Base-by-base conservation (phyloP, 1,140 invertebrate genomes). In the Temnothorax nylanderi region DNA sequence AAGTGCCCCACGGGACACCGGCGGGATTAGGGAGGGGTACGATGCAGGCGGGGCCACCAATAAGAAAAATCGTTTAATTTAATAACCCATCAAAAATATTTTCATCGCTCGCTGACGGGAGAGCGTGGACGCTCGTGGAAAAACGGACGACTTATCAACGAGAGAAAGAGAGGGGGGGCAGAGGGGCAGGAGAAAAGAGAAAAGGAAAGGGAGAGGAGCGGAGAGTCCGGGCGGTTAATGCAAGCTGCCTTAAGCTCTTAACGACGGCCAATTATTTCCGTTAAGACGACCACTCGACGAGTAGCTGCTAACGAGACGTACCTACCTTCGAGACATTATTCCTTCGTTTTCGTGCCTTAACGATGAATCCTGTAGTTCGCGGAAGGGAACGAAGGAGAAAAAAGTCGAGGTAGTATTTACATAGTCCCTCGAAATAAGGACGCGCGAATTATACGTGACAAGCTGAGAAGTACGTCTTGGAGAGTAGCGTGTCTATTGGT, bases 1-100 rank as follows among this genome's bases (percentile, higher is more conserved):
- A 94, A 94, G 93, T 93, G 93, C 91, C 93, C 92, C 93, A 91
- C 80, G 93, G 93, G 93, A 94, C 88, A 65, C 84, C 34, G 60
- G 60, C 5, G 37, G 54, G 74, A 85, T 85, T 58, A 58, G 62
- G 41, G 65, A 32, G 82, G 60, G 32, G 18, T 41, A 26, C 44
- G 71, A 87, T 78, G 72, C 85, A 71, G 81, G 69, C 86, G 69
- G 64, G 34, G 71, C 80, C 62, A 75, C 82, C 91, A 91, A 92
- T 92, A 91, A 93, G 90, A 92, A 91, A 92, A 93, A 93, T 94
- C 93, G 93, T 94, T 94, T 94, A 94, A 94, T 94, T 93, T 94
- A 94, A 94, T 94, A 94, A 94, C 91, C 93, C 93, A 92, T 94
- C 92, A 90, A 93, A 92, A 92, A 91, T 93, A 92, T 92, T 88